These are phyloP conservation scores for Chiroxiphia lanceolata DNA, from an alignment of 2,797 vertebrate species.

Conservation along the genomic window DNA sequence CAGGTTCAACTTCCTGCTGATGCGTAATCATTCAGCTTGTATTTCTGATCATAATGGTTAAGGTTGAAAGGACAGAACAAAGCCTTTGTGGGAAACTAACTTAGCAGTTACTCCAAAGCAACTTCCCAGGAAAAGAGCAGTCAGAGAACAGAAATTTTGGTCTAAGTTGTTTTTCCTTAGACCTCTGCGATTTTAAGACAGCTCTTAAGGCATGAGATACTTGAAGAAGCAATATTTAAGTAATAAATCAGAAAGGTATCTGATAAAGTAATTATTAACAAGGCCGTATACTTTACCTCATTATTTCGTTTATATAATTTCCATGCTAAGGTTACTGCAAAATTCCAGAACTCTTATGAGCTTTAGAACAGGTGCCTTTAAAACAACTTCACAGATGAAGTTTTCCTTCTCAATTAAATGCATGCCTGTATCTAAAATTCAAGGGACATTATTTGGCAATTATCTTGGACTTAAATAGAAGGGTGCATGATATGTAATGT, in stretches of 20 bases:
- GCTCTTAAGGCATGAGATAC: rapidly evolving
- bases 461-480: background rate
- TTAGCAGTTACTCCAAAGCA: background rate
- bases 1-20: background rate
- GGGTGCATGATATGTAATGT: background rate
- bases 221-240: background rate
- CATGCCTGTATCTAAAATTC: background rate
- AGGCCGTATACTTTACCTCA: background rate
- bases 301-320: background rate
- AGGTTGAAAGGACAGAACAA: background rate
- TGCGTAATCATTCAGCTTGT: background rate
- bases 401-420: background rate
- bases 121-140: background rate
- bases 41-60: background rate
- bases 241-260: background rate
- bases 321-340: background rate
- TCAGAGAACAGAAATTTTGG: background rate
- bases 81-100: background rate
- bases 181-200: background rate
- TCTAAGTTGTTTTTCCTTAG: background rate
- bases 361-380: background rate
- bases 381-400: background rate
- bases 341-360: background rate
- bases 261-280: background rate
- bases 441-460: background rate